Base-by-base conservation (phyloP, 1,140 invertebrate genomes). In the Macrostomum lignano region DNA sequence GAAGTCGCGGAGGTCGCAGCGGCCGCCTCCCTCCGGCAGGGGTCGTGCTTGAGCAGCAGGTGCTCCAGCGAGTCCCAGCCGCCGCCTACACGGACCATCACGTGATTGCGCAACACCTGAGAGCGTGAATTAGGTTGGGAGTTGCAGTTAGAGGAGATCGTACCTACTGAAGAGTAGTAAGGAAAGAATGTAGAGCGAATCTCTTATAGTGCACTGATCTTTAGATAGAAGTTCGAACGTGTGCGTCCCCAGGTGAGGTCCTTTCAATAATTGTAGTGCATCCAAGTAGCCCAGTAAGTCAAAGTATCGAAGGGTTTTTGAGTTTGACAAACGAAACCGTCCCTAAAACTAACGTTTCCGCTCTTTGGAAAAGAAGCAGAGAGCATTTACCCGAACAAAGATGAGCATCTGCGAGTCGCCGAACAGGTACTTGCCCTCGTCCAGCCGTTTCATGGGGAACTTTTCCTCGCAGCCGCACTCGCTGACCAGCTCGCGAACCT, bases 11-110 rank as follows among this genome's bases (percentile, higher is more conserved):
- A n/a, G n/a, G n/a, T n/a, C n/a, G n/a, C n/a, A n/a, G n/a, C n/a
- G n/a, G n/a, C n/a, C n/a, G n/a, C n/a, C n/a, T 17, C n/a, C 19
- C 15, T 33, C 17, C 82, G 67, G 59, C 82, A 93, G 0, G 82
- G 82, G 56, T 91, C 82, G 51, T 91, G 82, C 52, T 86, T 84
- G 55, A 84, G 75, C 49, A 93, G 60, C 57, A 86, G 93, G 51
- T 91, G 77, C 40, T 78, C 71, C 14, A 94, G 59, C 0, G 82
- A 91, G 53, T 91, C 82, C 82, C 82, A 93, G 17, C 81, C 82
- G 7, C 82, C 82, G 0, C 84, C 84, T 9, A 91, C 82, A 38
- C 82, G 67, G 11, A 93, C 81, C 84, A 93, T 93, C 31, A 91
- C 79, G 64, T 91, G 82, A 39, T 75, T 86, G 17, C 82, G 66